Base-by-base conservation (phyloP, 1,140 invertebrate genomes). In the Ceratitis capitata region DNA sequence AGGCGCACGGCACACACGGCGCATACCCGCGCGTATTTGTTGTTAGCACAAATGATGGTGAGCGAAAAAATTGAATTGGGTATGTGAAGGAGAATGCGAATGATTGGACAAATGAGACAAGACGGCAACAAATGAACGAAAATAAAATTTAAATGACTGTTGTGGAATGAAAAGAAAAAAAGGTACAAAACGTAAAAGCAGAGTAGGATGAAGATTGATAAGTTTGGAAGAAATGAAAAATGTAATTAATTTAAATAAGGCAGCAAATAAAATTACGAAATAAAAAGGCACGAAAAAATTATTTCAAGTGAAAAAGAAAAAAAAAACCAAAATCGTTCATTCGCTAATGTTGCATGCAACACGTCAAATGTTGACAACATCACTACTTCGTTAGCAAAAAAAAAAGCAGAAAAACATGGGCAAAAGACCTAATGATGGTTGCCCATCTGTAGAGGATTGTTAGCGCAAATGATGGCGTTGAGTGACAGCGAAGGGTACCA, bases 401-500 rank as follows among this genome's bases (percentile, higher is more conserved):
- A 45, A 78, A 78, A 26, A 6, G 29, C 19, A 10, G 19, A 61
- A 61, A 5, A 26, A 26, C 23, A 29, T 7, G 29, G 29, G 56
- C 23, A 29, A 56, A 29, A 61, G 26, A n/a, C n/a, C 29, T 61
- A 61, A 61, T 61, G 45, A 78, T 78, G 69, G 69, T 35, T 78
- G 69, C 69, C 16, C 69, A 35, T 78, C 39, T 78, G 39, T 26
- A 78, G 35, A 35, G 6, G 69, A 78, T 78, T 78, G 69, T 78
- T 78, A 78, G 69, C 69, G 69, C 69, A 78, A 78, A 78, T 78
- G 69, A 78, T 78, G 69, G 69, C 69, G 69, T 45, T 78, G 69
- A 78, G 69, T 78, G 69, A 78, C 69, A 78, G 69, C 69, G 69
- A 16, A 45, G 32, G 39, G 32, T 32, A n/a, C n/a, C n/a, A n/a